phyloP scores from a whole-genome alignment of 2,113 vertebrate genomes.

The Corythaeola cristata region DNA sequence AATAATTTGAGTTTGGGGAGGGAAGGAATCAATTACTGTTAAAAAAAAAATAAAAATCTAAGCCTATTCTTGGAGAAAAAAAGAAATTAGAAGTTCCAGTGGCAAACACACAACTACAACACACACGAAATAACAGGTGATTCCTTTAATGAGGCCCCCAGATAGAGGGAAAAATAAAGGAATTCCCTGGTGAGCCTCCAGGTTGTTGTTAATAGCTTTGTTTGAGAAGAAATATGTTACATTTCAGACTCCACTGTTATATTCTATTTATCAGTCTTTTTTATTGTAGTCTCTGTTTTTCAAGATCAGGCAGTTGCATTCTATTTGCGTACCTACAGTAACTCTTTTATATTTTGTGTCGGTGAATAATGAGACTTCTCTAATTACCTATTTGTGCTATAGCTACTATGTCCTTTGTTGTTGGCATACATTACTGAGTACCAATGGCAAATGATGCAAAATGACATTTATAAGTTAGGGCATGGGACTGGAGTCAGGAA shows the following conservation, averaged over 20 bases:
- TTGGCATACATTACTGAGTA: not conserved
- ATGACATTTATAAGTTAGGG: not conserved
- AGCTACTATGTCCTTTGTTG: not conserved
- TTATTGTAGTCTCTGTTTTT: constrained; percentile 30
- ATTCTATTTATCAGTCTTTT: constrained; percentile 10
- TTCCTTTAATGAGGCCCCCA: not conserved
- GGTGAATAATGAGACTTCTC: constrained; percentile 45
- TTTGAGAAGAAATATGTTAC: constrained; percentile 29
- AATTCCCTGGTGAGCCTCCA: constrained; percentile 20
- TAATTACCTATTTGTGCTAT: constrained; percentile 42
- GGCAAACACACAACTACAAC: not conserved
- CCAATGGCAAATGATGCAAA: not conserved
- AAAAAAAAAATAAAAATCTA: not conserved
- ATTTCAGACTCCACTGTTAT: not conserved
- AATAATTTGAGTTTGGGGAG: not conserved
- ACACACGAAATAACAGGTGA: not conserved
- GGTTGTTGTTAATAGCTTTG: not conserved
- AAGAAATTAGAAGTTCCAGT: not conserved
- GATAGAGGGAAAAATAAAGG: not conserved
- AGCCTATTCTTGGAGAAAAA: not conserved
- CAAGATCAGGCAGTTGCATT: not conserved
- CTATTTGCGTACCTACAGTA: not conserved
- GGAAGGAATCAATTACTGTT: not conserved
- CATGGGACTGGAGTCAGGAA: not conserved
- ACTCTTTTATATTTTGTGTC: not conserved